Conservation (phyloP, 2,113 vertebrate genomes). For the Rhinolophus sinicus region DNA sequence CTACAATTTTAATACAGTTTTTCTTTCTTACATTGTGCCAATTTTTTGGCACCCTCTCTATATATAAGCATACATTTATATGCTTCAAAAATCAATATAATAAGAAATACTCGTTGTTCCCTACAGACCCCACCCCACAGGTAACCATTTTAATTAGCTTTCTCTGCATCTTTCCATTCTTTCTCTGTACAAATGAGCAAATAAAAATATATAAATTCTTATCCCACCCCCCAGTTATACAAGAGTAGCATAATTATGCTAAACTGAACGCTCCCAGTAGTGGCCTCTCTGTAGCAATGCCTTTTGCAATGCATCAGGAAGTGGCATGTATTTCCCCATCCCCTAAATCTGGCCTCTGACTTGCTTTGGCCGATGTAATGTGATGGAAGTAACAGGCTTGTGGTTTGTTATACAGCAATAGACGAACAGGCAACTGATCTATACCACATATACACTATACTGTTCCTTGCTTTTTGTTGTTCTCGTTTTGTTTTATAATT, state of each 20-base stretch:
- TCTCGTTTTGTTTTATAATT: background rate
- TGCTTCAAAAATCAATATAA: conserved; percentile 22
- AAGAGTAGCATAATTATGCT: background rate
- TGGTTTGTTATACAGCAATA: background rate
- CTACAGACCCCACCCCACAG: background rate
- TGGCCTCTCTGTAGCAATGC: background rate
- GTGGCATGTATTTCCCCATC: background rate
- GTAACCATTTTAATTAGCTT: background rate
- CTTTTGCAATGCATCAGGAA: background rate
- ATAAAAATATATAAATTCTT: background rate
- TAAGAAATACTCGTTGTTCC: background rate
- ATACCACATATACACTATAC: background rate
- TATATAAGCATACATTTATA: background rate
- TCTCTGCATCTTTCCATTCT: background rate
- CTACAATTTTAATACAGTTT: too few relatives aligned
- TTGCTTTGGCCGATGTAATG: background rate
- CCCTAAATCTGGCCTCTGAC: background rate
- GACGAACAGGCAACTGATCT: background rate
- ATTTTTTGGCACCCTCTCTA: too few relatives aligned
- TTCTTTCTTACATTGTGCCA: too few relatives aligned
- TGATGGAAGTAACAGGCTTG: background rate
- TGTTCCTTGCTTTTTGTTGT: background rate
- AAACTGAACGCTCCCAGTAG: background rate
- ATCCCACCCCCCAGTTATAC: background rate
- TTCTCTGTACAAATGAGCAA: background rate